These are phyloP conservation scores for Melanotaenia duboulayi DNA, from an alignment of 2,113 vertebrate genomes.

Conservation along the genomic window DNA sequence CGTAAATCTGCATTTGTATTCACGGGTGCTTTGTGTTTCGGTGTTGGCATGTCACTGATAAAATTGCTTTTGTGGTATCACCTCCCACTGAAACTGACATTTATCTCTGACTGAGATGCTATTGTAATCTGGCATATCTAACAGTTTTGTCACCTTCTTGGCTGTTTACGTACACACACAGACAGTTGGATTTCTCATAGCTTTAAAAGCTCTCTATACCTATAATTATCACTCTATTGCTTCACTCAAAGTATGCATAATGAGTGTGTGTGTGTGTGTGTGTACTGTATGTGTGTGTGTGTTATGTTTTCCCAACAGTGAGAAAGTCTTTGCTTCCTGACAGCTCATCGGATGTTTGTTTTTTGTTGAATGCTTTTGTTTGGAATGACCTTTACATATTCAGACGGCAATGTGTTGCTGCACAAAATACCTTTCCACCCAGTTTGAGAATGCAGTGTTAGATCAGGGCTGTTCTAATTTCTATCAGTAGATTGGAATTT, in stretches of 20 bases:
- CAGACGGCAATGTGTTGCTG: constrained; percentile 12
- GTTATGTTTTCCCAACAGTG: constrained; percentile 8
- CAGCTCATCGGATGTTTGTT: constrained; percentile 45
- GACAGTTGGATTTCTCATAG: not conserved
- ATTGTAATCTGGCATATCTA: constrained; percentile 21
- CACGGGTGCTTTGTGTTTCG: not conserved
- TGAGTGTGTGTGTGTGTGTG: not conserved
- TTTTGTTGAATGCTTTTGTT: constrained; percentile 24
- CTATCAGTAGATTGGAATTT: constrained; percentile 16
- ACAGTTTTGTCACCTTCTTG: not conserved
- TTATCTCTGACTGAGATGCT: not conserved
- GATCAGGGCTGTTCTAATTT: constrained; percentile 24
- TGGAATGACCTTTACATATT: constrained; percentile 47
- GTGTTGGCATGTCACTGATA: not conserved
- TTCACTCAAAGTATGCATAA: not conserved
- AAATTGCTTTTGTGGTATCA: not conserved
- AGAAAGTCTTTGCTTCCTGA: constrained; percentile 28
- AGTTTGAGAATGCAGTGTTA: constrained; percentile 32
- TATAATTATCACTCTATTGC: constrained; percentile 2
- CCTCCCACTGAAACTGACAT: not conserved
- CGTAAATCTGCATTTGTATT: not conserved
- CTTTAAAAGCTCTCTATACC: constrained; percentile 16
- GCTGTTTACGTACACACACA: not conserved
- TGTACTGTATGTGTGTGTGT: not conserved
- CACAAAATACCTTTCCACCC: constrained; percentile 29